These are phyloP conservation scores for Calosoma granatense DNA, from an alignment of 1,140 invertebrate genomes.

Conservation along the genomic window DNA sequence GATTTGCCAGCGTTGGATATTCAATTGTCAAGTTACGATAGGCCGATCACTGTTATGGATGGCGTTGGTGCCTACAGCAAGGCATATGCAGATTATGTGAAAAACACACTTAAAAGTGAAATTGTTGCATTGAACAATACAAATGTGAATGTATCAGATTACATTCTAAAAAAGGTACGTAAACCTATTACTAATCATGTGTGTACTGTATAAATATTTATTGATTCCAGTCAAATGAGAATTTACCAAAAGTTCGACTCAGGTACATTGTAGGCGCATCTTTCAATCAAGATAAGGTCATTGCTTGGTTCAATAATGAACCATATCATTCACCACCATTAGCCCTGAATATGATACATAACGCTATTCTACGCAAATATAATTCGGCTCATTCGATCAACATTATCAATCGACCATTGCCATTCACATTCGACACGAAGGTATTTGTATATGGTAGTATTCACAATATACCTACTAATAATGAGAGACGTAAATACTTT, in stretches of 20 bases:
- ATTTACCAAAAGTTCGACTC: slow-evolving; percentile 20
- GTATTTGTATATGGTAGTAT: slow-evolving; percentile 14
- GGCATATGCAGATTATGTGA: not conserved
- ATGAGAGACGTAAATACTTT: slow-evolving; percentile 19
- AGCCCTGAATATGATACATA: slow-evolving; percentile 49
- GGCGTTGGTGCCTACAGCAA: slow-evolving; percentile 3
- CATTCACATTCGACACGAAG: slow-evolving; percentile 34
- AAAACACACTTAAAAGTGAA: not conserved
- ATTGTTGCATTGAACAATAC: not conserved
- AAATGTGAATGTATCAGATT: not conserved
- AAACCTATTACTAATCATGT: not conserved
- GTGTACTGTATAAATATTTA: no score
- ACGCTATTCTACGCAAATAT: slow-evolving; percentile 37
- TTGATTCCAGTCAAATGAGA: slow-evolving; percentile 21
- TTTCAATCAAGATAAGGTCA: slow-evolving; percentile 26
- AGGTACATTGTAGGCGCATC: slow-evolving; percentile 40
- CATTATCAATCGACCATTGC: slow-evolving; percentile 59
- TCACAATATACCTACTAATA: slow-evolving; percentile 14
- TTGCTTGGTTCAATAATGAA: slow-evolving; percentile 52
- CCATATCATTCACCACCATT: slow-evolving; percentile 59
- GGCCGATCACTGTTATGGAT: slow-evolving; percentile 31
- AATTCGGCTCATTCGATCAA: slow-evolving; percentile 38
- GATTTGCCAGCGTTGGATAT: slow-evolving; percentile 36
- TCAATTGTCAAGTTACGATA: slow-evolving; percentile 22
- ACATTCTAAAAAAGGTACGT: not conserved